Percentiles rank a stretch among this genome's conserved stretches.
Conservation (phyloP, 30 jellyfish, hydroid and myxozoan species). For the Aurelia sp. region DNA sequence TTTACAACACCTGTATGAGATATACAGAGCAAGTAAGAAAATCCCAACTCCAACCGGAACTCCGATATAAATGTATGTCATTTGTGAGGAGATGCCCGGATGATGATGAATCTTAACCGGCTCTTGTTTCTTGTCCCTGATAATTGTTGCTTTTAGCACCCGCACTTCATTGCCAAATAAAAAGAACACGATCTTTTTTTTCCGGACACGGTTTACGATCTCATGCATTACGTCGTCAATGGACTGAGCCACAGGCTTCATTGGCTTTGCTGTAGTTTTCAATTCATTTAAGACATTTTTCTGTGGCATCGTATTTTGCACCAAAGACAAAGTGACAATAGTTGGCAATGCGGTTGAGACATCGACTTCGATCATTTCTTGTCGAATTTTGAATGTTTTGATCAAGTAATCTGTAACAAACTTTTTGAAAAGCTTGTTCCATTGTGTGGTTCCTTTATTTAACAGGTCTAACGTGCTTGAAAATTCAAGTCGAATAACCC, state of each 20-base stretch:
- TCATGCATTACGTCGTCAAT: constrained; percentile 49
- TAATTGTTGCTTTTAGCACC: constrained; percentile 47
- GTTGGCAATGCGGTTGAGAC: constrained; percentile 66
- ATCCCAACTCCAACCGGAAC: constrained; percentile 7
- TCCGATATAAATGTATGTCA: constrained; percentile 45
- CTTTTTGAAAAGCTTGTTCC: constrained; percentile 39
- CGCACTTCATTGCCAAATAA: constrained; percentile 48
- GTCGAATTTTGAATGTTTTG: constrained; percentile 42
- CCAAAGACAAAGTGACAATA: constrained; percentile 59
- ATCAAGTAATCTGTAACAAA: constrained; percentile 35
- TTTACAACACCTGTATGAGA: not conserved
- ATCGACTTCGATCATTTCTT: constrained; percentile 50
- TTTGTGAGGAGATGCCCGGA: not conserved
- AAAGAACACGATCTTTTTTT: constrained; percentile 32
- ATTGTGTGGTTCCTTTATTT: constrained; percentile 43
- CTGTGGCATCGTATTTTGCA: constrained; percentile 52
- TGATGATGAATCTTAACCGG: not conserved
- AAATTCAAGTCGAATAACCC: constrained; percentile 51
- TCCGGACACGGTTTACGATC: constrained; percentile 25
- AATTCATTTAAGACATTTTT: not conserved
- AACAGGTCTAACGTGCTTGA: constrained; percentile 69
- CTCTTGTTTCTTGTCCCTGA: constrained; percentile 33
- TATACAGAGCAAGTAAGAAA: not conserved
- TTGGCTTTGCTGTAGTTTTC: not conserved
- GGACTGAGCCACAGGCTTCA: constrained; percentile 7